These are phyloP conservation scores for Hoplias malabaricus DNA, from an alignment of 2,113 vertebrate genomes.

Conservation along the genomic window DNA sequence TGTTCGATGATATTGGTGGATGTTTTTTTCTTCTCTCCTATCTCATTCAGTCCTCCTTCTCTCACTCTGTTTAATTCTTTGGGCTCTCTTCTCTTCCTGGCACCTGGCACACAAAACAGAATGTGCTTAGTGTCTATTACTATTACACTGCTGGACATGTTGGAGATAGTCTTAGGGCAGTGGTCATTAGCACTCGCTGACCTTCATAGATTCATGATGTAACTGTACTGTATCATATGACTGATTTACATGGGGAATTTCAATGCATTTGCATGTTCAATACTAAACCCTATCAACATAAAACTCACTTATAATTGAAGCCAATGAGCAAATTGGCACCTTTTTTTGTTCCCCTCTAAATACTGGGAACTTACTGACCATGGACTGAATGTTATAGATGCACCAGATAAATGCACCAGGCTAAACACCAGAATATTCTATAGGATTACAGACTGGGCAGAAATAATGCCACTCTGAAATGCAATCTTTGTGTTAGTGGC, in stretches of 20 bases:
- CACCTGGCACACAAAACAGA: slow-evolving; percentile 44
- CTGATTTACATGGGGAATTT: neutral
- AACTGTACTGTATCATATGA: too few species aligned
- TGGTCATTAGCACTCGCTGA: neutral
- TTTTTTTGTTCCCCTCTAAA: too few species aligned
- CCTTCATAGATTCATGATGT: too few species aligned
- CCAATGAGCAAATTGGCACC: too few species aligned
- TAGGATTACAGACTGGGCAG: neutral
- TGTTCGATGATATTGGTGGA: slow-evolving; percentile 74
- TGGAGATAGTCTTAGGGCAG: slow-evolving; percentile 46
- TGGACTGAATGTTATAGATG: too few species aligned
- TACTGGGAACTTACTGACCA: too few species aligned
- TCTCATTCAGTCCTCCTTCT: slow-evolving; percentile 35
- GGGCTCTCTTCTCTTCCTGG: slow-evolving; percentile 39
- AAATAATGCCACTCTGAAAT: neutral
- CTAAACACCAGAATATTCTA: too few species aligned
- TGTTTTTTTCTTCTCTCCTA: slow-evolving; percentile 62
- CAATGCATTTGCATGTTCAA: neutral
- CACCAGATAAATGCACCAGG: too few species aligned
- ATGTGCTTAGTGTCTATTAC: slow-evolving; percentile 30
- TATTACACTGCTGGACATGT: slow-evolving; percentile 55
- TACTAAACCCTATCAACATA: neutral
- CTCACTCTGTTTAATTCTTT: slow-evolving; percentile 27
- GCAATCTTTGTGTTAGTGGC: too few species aligned
- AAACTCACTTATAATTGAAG: neutral